These are phyloP conservation scores for Vultur gryphus DNA, from an alignment of 2,797 vertebrate species.

Conservation along the genomic window DNA sequence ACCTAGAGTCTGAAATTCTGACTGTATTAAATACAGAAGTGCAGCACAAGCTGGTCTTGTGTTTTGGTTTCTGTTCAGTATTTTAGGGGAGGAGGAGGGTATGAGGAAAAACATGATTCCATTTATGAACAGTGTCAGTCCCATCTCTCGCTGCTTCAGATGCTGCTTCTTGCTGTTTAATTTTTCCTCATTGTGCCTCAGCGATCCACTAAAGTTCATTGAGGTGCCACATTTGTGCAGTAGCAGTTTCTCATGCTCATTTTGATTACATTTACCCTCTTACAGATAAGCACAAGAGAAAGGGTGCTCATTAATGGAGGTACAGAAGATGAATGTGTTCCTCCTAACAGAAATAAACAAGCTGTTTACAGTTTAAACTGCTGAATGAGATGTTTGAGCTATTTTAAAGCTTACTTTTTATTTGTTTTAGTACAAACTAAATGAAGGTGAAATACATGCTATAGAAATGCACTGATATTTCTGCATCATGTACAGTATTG, in stretches of 20 bases:
- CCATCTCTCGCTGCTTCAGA: conserved; percentile 33
- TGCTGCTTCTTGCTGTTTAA: conserved; percentile 44
- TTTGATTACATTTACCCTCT: conserved; percentile 15
- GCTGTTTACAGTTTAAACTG: conserved; percentile 91
- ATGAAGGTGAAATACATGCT: conserved; percentile 92
- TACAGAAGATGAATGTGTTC: conserved; percentile 20
- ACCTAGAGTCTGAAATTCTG: conserved; percentile 37
- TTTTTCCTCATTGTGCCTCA: conserved; percentile 21
- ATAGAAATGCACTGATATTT: conserved; percentile 94
- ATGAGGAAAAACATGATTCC: conserved; percentile 40
- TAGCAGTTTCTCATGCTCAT: conserved; percentile 1
- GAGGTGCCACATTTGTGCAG: neutral
- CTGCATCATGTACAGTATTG: conserved; percentile 95
- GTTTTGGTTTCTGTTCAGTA: conserved; percentile 73
- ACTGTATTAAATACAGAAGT: conserved; percentile 62
- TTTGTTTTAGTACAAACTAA: conserved; percentile 85
- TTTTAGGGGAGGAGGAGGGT: conserved; percentile 57
- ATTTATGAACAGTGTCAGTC: conserved; percentile 48
- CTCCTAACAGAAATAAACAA: conserved; percentile 63
- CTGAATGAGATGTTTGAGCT: conserved; percentile 79
- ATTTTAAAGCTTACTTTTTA: conserved; percentile 86
- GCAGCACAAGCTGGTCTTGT: conserved; percentile 78
- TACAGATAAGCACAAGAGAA: conserved; percentile 38
- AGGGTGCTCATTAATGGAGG: conserved; percentile 60
- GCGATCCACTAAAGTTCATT: neutral